Percentiles rank a stretch among this genome's conserved stretches.
phyloP scores from a whole-genome alignment of 2,797 vertebrate genomes.

The Poeciliopsis paucimaculata region DNA sequence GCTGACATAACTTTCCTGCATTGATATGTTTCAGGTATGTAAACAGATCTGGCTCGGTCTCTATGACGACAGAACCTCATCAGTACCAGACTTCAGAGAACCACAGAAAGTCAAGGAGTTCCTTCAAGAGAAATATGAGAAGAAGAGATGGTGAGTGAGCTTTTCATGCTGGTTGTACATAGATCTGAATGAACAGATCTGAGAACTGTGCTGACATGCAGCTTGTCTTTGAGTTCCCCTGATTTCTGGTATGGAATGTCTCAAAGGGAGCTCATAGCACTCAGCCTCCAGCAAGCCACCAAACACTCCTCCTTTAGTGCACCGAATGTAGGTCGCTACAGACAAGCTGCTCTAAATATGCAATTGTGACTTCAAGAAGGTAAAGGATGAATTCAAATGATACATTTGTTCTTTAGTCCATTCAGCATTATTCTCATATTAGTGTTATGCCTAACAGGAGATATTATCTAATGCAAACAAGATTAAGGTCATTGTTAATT shows the following conservation, averaged over 20 bases:
- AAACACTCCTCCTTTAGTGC: conserved; percentile 44
- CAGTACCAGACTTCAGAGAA: conserved; percentile 99
- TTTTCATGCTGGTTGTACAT: conserved; percentile 10
- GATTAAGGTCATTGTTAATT: not conserved
- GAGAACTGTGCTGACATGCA: conserved; percentile 23
- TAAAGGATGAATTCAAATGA: conserved; percentile 7
- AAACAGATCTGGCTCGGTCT: conserved; percentile 99
- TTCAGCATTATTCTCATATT: not conserved
- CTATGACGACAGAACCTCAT: conserved; percentile 97
- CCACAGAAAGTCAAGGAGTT: conserved; percentile 99
- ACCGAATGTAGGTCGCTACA: conserved; percentile 55
- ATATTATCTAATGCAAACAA: not conserved
- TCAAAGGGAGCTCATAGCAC: conserved; percentile 49
- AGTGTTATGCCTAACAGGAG: not conserved
- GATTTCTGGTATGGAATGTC: conserved; percentile 40
- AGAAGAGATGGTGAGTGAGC: conserved; percentile 96
- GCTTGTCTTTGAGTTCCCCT: conserved; percentile 26
- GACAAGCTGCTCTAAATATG: conserved; percentile 33
- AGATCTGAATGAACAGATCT: conserved; percentile 13
- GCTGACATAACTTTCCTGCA: not conserved
- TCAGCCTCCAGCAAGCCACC: conserved; percentile 47
- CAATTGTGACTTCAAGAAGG: conserved; percentile 7
- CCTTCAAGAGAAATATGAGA: conserved; percentile 99
- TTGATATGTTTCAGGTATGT: conserved; percentile 84
- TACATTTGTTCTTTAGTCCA: not conserved